phyloP scores from a whole-genome alignment of 2,888 invertebrate species.

The Belgica antarctica region DNA sequence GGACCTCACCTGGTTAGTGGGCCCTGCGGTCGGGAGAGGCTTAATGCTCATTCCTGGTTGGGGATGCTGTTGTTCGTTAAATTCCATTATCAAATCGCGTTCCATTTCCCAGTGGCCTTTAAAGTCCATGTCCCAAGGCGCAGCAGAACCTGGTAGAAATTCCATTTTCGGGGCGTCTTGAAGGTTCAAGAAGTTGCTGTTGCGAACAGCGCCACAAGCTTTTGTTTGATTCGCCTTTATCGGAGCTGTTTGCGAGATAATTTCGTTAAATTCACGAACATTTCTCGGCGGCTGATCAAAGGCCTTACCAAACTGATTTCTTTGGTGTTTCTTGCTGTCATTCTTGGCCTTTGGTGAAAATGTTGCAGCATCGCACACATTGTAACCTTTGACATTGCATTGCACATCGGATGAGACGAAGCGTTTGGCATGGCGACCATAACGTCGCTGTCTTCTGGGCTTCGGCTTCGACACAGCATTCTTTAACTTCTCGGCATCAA shows the following conservation, averaged over 20 bases:
- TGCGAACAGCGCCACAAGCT: slow-evolving; percentile 8
- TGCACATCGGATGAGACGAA: slow-evolving; percentile 35
- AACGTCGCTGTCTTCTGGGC: neutral
- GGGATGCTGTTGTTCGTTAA: slow-evolving; percentile 32
- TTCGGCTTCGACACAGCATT: neutral
- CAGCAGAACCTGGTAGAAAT: slow-evolving; percentile 40
- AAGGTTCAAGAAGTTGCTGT: slow-evolving; percentile 11
- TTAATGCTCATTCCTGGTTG: neutral
- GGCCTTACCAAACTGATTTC: slow-evolving; percentile 33
- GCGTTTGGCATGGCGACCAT: neutral
- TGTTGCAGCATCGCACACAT: neutral
- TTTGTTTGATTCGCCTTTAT: neutral
- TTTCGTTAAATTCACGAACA: neutral
- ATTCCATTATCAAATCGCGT: slow-evolving; percentile 51
- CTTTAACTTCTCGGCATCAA: neutral
- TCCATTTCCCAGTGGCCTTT: slow-evolving; percentile 53
- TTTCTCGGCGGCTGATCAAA: neutral
- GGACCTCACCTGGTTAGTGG: neutral
- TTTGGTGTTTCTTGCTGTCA: slow-evolving; percentile 33
- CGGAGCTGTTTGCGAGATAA: neutral
- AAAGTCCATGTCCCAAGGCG: slow-evolving; percentile 52
- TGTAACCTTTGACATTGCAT: slow-evolving; percentile 28
- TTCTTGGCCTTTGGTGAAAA: slow-evolving; percentile 40
- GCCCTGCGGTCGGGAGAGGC: neutral
- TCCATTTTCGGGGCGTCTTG: slow-evolving; percentile 39